Conservation (phyloP, 1,140 invertebrate genomes). For the Arion vulgaris region DNA sequence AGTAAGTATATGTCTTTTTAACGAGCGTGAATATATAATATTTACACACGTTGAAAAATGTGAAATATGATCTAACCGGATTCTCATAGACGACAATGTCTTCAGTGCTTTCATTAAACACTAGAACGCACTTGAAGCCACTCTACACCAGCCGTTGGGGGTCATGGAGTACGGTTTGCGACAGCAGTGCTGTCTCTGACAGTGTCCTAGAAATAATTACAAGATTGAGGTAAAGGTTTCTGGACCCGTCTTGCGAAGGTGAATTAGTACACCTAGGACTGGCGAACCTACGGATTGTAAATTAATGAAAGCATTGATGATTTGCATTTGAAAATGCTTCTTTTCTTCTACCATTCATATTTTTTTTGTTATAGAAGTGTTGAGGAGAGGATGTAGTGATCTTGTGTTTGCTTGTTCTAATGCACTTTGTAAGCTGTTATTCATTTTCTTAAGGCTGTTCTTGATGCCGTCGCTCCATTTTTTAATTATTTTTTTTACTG, state of each 20-base stretch:
- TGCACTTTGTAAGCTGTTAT: no score
- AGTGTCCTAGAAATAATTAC: neutral
- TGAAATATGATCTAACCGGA: neutral
- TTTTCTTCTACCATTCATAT: no score
- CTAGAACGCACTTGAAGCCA: neutral
- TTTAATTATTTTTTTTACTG: no score
- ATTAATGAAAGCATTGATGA: neutral
- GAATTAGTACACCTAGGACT: neutral
- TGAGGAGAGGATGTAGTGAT: neutral
- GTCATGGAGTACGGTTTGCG: neutral
- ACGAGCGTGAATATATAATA: no score
- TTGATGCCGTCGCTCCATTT: no score
- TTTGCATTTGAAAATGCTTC: no score
- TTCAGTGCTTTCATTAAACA: neutral
- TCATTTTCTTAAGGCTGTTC: no score
- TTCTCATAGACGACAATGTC: neutral
- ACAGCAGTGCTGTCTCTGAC: neutral
- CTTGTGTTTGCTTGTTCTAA: no score
- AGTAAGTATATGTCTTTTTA: no score
- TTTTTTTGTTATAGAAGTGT: neutral
- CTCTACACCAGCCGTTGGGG: no score
- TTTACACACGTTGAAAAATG: neutral
- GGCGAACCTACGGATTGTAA: neutral
- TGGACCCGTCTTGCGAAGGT: neutral
- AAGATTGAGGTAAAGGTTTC: neutral